Conservation (phyloP, 1,140 invertebrate genomes). For the Cotesia glomerata region DNA sequence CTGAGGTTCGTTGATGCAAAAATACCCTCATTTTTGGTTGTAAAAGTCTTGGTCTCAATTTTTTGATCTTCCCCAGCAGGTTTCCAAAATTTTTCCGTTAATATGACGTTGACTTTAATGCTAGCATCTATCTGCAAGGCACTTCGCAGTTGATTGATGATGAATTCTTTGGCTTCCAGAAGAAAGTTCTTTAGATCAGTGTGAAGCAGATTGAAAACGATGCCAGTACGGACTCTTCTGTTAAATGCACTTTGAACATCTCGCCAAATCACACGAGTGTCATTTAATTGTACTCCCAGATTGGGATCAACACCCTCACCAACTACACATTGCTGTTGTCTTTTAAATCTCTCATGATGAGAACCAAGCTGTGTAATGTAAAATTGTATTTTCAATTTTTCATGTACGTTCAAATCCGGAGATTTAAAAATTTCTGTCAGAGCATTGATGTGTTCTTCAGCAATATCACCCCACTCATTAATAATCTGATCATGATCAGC, state of each 20-base stretch:
- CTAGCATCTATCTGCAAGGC: not conserved
- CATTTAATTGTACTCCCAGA: not conserved
- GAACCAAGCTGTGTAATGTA: too few species aligned
- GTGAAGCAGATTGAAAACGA: not conserved
- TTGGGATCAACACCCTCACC: not conserved
- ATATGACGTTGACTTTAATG: not conserved
- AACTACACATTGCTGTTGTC: not conserved
- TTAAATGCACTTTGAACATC: not conserved
- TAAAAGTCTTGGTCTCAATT: not conserved
- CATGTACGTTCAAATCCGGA: too few species aligned
- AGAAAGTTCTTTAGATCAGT: not conserved
- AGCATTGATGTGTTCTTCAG: too few species aligned
- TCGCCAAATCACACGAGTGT: not conserved
- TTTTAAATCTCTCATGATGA: not conserved
- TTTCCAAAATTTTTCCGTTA: too few species aligned
- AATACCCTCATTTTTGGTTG: not conserved
- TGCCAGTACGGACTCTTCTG: not conserved
- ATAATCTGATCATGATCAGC: too few species aligned
- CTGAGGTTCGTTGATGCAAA: not conserved
- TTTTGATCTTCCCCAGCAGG: too few species aligned
- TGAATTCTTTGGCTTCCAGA: not conserved
- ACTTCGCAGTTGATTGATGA: not conserved
- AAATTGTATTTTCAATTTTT: too few species aligned
- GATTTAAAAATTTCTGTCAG: too few species aligned
- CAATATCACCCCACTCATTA: too few species aligned